A percentile compares a stretch with the other conserved stretches of the same genome.
These are phyloP conservation scores for Austrofundulus limnaeus DNA, from an alignment of 2,113 vertebrate species.

Conservation along the genomic window DNA sequence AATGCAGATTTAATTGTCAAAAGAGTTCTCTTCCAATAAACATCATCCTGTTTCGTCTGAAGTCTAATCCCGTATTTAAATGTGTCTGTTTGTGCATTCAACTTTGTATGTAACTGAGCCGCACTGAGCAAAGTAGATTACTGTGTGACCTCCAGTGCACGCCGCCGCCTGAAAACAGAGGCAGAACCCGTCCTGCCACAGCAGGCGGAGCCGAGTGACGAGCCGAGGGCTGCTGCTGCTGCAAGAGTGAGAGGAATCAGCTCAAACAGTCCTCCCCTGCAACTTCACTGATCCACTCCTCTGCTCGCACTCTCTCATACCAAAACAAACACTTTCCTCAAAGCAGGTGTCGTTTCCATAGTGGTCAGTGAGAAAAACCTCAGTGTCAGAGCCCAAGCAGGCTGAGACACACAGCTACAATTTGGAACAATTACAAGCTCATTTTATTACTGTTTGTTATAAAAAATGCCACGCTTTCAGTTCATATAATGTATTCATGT, in stretches of 20 bases:
- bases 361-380: constrained; percentile 23
- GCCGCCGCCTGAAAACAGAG: constrained; percentile 46
- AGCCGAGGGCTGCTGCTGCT: constrained; percentile 20
- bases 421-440: neutral
- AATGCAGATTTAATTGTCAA: no score
- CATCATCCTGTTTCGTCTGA: constrained; percentile 3
- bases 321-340: neutral
- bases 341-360: constrained; percentile 24
- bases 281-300: constrained; percentile 35
- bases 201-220: constrained; percentile 34
- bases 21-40: no score
- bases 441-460: no score
- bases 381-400: constrained; percentile 12
- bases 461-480: no score
- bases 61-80: constrained; percentile 27
- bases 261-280: constrained; percentile 44
- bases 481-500: no score
- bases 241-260: constrained; percentile 50
- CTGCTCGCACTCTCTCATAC: neutral
- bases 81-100: constrained; percentile 28
- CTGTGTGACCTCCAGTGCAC: constrained; percentile 39
- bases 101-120: constrained; percentile 37
- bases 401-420: neutral
- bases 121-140: constrained; percentile 44
- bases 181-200: constrained; percentile 36